Evolutionary conservation across 2,888 invertebrate species (phyloP), one percentile per base, ranked within the genome.

Genomic region (Kryphioiulus occultus): DNA sequence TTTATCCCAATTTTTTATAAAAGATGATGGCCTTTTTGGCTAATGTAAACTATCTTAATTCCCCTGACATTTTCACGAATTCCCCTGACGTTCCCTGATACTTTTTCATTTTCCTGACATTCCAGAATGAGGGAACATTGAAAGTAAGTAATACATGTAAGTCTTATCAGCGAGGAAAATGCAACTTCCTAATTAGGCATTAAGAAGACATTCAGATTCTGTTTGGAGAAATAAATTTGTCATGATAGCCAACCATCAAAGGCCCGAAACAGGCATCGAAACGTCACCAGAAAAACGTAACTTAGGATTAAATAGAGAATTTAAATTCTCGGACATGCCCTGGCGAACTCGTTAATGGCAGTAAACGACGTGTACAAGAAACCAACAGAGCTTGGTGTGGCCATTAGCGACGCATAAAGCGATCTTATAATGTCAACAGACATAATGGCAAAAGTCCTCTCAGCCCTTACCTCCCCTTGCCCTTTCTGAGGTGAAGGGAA

Each of bases 141-240:
- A 78, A 30, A 26, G 78, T 22, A 78, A 78, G 30, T 78, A 78
- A 30, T 30, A n/a, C n/a, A n/a, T n/a, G n/a, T n/a, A 78, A 30
- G 78, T 30, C 30, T 78, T 30, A 78, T 78, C 78, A 78, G 78
- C 78, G 30, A 30, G 78, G 78, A 78, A 78, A 68, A 30, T 30
- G 30, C 26, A 78, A 78, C 78, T 78, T 78, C 26, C 30, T 78
- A 30, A 78, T 78, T 78, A 78, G 30, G 12, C 7, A 2, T 12
- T 30, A 78, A 30, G 78, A 78, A 10, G 26, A 78, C 7, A 78
- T 78, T 78, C 26, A 15, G 26, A n/a, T 68, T 30, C 78, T 78
- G 30, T 78, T 78, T 30, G 22, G 78, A 78, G 78, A 78, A 78
- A 78, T 30, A 78, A 78, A 30, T 15, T 12, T n/a, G 7, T 30